Evolutionary conservation across 2,797 vertebrate species (phyloP).

Genomic region (Diplodus puntazzo): DNA sequence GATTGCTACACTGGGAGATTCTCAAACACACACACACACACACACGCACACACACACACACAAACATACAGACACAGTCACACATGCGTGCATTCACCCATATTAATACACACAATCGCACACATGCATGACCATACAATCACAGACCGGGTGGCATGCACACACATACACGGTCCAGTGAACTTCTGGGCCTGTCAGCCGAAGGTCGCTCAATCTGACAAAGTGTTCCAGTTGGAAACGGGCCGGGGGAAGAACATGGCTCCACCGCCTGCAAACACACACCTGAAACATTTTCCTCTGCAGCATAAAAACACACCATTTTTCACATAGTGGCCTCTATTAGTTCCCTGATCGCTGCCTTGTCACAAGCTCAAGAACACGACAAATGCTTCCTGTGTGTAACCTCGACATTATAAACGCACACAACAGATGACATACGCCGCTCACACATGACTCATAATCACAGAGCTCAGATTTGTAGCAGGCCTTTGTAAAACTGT

Average conservation of each 20-base stretch:
- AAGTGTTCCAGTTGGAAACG: slow-evolving; percentile 79
- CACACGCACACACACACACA: slow-evolving; percentile 64
- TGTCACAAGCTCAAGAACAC: not conserved
- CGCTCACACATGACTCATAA: slow-evolving; percentile 24
- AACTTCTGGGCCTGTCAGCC: slow-evolving; percentile 81
- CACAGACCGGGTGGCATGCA: slow-evolving; percentile 39
- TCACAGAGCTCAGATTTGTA: slow-evolving; percentile 32
- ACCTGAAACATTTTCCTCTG: slow-evolving; percentile 35
- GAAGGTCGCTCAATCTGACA: slow-evolving; percentile 82
- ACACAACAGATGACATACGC: slow-evolving; percentile 5
- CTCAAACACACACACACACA: slow-evolving; percentile 45
- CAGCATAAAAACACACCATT: slow-evolving; percentile 24
- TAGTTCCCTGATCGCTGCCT: not conserved
- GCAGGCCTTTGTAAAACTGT: slow-evolving; percentile 31
- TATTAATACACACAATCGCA: slow-evolving; percentile 71
- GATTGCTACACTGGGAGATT: slow-evolving; percentile 79
- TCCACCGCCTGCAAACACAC: slow-evolving; percentile 54
- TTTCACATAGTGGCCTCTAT: not conserved
- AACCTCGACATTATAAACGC: not conserved
- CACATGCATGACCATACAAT: slow-evolving; percentile 77
- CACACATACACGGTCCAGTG: slow-evolving; percentile 68
- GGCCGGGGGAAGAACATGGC: slow-evolving; percentile 67
- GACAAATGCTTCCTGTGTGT: not conserved
- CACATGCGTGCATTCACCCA: slow-evolving; percentile 67
- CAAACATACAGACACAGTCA: slow-evolving; percentile 57